Evolutionary conservation across 2,113 vertebrate genomes (phyloP).

Genomic region (Chrysemys picta): DNA sequence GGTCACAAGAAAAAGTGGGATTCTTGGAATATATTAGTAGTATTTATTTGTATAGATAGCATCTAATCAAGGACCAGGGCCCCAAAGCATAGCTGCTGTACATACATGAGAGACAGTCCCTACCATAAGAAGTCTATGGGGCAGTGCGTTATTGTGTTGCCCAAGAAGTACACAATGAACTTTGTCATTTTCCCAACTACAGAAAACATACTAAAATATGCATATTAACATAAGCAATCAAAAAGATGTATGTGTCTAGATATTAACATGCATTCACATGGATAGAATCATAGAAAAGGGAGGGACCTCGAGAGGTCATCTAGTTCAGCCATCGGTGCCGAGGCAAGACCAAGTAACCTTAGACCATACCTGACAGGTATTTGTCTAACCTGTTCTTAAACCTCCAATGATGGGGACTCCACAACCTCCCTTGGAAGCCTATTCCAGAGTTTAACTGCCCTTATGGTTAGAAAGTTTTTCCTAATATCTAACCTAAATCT

Average conservation of each 20-base stretch:
- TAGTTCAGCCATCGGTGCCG: no score
- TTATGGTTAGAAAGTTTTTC: no score
- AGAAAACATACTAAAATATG: not conserved
- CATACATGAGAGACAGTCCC: not conserved
- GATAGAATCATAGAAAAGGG: not conserved
- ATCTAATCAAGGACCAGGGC: not conserved
- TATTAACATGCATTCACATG: not conserved
- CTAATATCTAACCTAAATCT: no score
- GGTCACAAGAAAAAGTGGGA: not conserved
- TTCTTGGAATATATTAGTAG: not conserved
- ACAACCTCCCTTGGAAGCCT: not conserved
- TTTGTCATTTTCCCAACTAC: rapidly evolving
- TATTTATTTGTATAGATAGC: not conserved
- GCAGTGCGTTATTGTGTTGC: not conserved
- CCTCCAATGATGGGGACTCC: not conserved
- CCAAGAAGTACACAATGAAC: rapidly evolving
- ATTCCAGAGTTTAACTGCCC: not conserved
- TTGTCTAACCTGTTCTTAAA: not conserved
- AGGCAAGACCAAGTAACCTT: no score
- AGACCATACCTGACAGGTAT: no score
- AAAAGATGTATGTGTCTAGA: no score
- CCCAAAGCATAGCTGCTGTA: not conserved
- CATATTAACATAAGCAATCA: no score
- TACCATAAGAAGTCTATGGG: not conserved
- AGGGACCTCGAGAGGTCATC: not conserved